These are phyloP conservation scores for Agapostemon virescens DNA, from an alignment of 2,888 invertebrate genomes.

Conservation along the genomic window DNA sequence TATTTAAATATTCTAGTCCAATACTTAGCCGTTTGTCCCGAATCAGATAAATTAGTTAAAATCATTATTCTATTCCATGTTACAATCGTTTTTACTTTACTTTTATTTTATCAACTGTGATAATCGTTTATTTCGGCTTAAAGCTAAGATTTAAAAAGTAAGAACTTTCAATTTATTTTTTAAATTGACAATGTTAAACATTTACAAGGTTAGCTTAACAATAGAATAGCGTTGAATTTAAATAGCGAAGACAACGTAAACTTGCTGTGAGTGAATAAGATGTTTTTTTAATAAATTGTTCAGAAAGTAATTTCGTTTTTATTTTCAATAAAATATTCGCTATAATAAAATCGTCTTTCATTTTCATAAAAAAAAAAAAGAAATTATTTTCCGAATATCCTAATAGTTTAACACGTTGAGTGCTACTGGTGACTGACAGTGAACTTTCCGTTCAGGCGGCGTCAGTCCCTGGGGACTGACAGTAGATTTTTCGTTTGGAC, in stretches of 20 bases:
- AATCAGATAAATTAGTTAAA: background rate
- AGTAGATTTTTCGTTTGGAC: no score
- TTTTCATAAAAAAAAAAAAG: no score
- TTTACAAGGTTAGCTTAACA: background rate
- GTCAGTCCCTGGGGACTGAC: no score
- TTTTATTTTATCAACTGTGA: background rate
- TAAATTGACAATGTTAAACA: background rate
- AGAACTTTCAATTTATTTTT: background rate
- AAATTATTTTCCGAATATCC: no score
- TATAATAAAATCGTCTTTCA: no score
- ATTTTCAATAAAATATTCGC: no score
- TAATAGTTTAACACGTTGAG: no score
- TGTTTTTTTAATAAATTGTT: no score
- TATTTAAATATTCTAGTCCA: no score
- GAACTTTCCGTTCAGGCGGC: no score
- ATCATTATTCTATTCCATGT: background rate
- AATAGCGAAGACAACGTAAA: background rate
- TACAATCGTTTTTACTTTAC: background rate
- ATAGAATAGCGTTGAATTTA: background rate
- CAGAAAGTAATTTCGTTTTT: no score
- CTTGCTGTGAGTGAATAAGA: background rate
- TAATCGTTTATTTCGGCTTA: background rate
- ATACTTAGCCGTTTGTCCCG: background rate
- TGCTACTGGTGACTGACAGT: no score
- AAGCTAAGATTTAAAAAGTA: background rate